phyloP scores from a whole-genome alignment of 2,888 invertebrate species.

The Apamea sordens region DNA sequence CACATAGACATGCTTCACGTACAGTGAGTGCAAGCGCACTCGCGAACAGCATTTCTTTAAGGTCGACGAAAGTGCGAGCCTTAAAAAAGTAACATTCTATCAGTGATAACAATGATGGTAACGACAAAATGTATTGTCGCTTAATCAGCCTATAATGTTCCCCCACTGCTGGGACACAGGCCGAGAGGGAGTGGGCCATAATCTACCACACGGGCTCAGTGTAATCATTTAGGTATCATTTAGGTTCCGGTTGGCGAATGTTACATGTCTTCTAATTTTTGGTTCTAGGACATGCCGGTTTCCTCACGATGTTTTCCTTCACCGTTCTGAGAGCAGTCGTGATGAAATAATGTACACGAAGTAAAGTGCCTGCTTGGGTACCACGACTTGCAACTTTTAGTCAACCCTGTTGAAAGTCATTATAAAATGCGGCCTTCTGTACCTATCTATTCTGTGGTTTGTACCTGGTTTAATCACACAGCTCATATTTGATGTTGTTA shows the following conservation, averaged over 20 bases:
- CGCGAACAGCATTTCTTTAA: neutral
- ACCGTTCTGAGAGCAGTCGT: no score
- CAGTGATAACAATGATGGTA: neutral
- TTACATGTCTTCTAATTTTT: no score
- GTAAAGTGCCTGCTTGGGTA: no score
- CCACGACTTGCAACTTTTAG: neutral
- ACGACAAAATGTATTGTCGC: neutral
- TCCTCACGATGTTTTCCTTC: no score
- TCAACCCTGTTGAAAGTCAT: neutral
- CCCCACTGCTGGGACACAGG: neutral
- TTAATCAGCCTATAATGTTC: neutral
- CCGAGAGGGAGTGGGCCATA: neutral
- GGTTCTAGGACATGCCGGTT: no score
- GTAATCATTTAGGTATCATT: no score
- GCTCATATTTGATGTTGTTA: constrained; percentile 58
- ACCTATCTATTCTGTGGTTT: neutral
- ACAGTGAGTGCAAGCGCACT: neutral
- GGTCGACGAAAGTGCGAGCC: neutral
- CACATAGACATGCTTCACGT: neutral
- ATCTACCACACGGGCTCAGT: neutral
- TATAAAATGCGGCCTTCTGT: neutral
- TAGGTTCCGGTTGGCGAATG: no score
- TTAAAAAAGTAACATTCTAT: neutral
- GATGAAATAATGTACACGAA: no score
- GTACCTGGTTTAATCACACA: constrained; percentile 39